phyloP scores from a whole-genome alignment of 2,113 vertebrate species.

The Pomatostomus ruficeps region DNA sequence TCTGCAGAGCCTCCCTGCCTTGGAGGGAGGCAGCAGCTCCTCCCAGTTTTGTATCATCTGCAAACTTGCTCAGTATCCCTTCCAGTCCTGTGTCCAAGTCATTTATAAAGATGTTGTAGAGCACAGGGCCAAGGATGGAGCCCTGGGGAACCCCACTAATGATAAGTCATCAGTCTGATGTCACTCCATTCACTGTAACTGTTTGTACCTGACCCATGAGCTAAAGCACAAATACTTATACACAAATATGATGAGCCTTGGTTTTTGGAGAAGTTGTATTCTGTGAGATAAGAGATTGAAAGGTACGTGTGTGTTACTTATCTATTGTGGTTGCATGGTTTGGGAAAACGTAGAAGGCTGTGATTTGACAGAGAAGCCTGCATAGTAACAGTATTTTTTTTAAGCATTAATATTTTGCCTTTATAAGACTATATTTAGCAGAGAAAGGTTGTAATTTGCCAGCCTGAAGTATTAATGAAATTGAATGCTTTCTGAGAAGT shows the following conservation, averaged over 20 bases:
- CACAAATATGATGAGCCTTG: neutral
- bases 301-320: neutral
- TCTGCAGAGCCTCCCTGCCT: neutral
- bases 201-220: neutral
- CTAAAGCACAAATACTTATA: neutral
- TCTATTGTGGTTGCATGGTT: neutral
- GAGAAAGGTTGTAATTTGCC: neutral
- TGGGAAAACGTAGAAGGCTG: neutral
- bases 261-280: neutral
- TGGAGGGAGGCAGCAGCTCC: fast-evolving
- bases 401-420: neutral
- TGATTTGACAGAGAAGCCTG: neutral
- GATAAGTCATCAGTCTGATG: neutral
- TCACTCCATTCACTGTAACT: neutral
- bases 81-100: neutral
- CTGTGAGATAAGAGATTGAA: neutral
- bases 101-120: neutral
- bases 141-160: neutral
- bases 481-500: neutral
- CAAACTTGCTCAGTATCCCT: neutral
- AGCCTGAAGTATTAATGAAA: neutral
- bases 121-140: neutral
- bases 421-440: neutral
- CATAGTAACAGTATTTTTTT: neutral
- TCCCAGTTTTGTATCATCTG: neutral